Conservation (phyloP, 2,113 vertebrate species). For the Amphiprion percula region DNA sequence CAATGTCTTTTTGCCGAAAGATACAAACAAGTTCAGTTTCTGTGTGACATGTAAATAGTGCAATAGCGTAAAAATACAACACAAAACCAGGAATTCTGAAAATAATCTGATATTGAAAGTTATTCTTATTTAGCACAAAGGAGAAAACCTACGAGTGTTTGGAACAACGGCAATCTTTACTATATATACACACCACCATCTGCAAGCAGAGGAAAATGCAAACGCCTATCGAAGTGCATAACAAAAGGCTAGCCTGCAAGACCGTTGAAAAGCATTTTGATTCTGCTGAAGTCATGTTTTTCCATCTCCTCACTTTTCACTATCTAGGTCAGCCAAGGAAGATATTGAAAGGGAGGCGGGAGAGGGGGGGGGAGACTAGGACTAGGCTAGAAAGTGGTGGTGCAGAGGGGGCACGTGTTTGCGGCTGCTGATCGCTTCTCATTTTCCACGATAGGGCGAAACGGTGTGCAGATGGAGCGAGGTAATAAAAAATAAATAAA, state of each 20-base stretch:
- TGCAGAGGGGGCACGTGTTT: conserved; percentile 9
- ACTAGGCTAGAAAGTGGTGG: background rate
- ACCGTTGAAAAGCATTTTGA: conserved; percentile 56
- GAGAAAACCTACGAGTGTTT: background rate
- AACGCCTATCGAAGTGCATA: conserved; percentile 34
- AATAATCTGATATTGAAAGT: conserved; percentile 9
- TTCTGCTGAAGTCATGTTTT: conserved; percentile 77
- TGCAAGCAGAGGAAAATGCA: conserved; percentile 43
- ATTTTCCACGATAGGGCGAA: conserved; percentile 46
- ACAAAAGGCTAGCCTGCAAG: conserved; percentile 59
- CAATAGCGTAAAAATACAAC: background rate
- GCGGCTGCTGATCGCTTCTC: conserved; percentile 34
- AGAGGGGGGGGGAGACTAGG: conserved; percentile 12
- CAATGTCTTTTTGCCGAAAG: background rate
- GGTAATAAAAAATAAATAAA: conserved; percentile 2
- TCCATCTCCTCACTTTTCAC: conserved; percentile 44
- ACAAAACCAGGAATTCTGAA: conserved; percentile 20
- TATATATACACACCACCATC: conserved; percentile 54
- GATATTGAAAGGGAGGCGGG: conserved; percentile 45
- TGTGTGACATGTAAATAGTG: background rate
- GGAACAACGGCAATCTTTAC: conserved; percentile 33
- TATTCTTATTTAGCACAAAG: conserved; percentile 4
- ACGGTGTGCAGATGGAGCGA: conserved; percentile 43
- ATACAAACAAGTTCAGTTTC: conserved; percentile 16
- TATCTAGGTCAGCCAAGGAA: conserved; percentile 75